A percentile compares a stretch with the other conserved stretches of the same genome.
Evolutionary conservation across 2,797 vertebrate species (phyloP).

Genomic region (Gouania willdenowi): DNA sequence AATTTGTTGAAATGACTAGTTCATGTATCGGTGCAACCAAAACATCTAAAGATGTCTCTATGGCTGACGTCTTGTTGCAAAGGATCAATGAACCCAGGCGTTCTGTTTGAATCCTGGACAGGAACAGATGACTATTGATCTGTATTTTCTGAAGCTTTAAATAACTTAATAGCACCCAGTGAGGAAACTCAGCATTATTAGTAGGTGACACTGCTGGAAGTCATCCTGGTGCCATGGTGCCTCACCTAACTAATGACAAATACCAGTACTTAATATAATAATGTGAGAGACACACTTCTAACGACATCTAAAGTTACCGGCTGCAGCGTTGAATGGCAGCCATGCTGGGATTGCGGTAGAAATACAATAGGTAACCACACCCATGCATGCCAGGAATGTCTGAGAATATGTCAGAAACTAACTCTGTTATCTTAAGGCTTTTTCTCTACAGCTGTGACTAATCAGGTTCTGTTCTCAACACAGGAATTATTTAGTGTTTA

Average conservation of each 20-base stretch:
- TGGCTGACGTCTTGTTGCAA: too few species aligned
- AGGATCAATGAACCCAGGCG: too few species aligned
- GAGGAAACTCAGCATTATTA: constrained; percentile 5
- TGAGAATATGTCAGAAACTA: constrained; percentile 3
- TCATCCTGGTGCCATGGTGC: neutral
- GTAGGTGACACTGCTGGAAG: neutral
- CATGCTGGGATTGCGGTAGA: neutral
- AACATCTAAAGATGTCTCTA: too few species aligned
- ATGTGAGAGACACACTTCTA: neutral
- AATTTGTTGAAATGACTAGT: too few species aligned
- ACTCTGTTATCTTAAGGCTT: too few species aligned
- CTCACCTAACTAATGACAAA: constrained; percentile 1
- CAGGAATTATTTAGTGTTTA: too few species aligned
- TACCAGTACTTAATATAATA: neutral
- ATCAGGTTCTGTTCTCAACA: too few species aligned
- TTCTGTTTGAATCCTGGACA: neutral
- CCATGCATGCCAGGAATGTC: constrained; percentile 16
- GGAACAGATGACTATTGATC: neutral
- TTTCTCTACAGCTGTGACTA: too few species aligned
- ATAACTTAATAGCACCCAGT: too few species aligned
- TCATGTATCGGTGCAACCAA: too few species aligned
- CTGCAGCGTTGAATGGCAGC: neutral
- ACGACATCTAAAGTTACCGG: neutral
- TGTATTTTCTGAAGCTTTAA: neutral
- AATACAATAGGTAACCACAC: constrained; percentile 29